phyloP scores from a whole-genome alignment of 1,140 invertebrate species.

The Bombus haemorrhoidalis region DNA sequence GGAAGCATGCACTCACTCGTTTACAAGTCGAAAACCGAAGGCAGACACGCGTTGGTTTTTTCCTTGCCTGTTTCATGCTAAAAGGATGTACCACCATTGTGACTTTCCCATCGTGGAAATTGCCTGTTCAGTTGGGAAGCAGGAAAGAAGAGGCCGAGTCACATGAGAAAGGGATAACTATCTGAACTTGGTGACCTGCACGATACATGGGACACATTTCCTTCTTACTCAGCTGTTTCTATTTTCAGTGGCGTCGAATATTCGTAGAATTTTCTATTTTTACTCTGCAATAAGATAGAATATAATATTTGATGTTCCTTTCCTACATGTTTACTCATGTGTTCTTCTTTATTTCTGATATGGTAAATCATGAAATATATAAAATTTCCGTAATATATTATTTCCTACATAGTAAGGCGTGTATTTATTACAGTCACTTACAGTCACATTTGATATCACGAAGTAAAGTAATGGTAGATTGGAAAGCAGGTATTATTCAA shows the following conservation, averaged over 20 bases:
- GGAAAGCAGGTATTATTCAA: neutral
- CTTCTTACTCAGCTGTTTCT: neutral
- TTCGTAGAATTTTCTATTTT: neutral
- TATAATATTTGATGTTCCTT: too few relatives aligned
- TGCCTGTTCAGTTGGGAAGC: neutral
- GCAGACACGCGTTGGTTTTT: neutral
- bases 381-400: neutral
- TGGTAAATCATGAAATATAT: neutral
- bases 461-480: neutral
- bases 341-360: neutral
- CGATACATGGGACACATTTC: neutral
- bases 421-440: neutral
- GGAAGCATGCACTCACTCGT: constrained; percentile 49
- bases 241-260: neutral
- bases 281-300: neutral
- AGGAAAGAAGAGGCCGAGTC: constrained; percentile 2
- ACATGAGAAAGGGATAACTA: constrained; percentile 15
- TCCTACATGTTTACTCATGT: too few relatives aligned
- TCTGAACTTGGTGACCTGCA: constrained; percentile 12
- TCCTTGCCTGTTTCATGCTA: neutral
- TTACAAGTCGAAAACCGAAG: constrained; percentile 44
- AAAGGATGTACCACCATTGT: constrained; percentile 12
- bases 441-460: too few relatives aligned
- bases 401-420: too few relatives aligned
- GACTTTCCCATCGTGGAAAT: constrained; percentile 56